Evolutionary conservation across 2,797 vertebrate species (phyloP), one percentile per base, ranked within the genome.

Genomic region (Cryptoprocta ferox): DNA sequence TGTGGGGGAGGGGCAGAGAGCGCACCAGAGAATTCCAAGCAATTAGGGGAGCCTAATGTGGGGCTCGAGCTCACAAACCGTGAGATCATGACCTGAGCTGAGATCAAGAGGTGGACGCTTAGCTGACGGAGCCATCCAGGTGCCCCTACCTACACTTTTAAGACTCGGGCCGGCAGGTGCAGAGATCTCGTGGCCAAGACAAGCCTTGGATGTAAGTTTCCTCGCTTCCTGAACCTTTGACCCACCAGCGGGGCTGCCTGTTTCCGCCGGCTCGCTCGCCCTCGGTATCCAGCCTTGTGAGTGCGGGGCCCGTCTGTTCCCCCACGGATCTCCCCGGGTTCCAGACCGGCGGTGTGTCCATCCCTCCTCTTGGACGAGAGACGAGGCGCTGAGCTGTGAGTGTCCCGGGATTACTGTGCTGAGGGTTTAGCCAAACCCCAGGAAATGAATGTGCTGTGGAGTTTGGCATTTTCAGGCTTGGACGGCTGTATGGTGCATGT

Each of bases 111-210:
- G 19, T 7, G 53, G 53, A 0, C 2, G 53, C 53, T 53, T 53
- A 53, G 18, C 18, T 53, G 53, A 53, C 53, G 21, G 21, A 59
- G 56, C 19, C 56, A 59, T 21, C 56, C 56, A 24, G 56, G 21
- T 76, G 16, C 59, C 16, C 5, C 79, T 42, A 6, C 14, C 1
- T 9, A 2, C n/a, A 2, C 18, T 35, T 4, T 3, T 8, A 42
- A 10, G 37, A 4, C 4, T 39, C 18, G 13, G 78, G 12, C 0
- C 0, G 37, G 48, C 0, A 3, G 65, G 21, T 0, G 9, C 10
- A 14, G 56, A 32, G 59, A 42, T 13, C 28, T 35, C 0, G 24
- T 0, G 2, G 35, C 30, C 24, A 2, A 16, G 24, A 24, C 79
- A 0, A 3, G 78, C 45, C 68, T 75, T 5, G 4, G 48, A 21